Base-by-base conservation (phyloP, 2,888 invertebrate genomes). In the Pheosia gnoma region DNA sequence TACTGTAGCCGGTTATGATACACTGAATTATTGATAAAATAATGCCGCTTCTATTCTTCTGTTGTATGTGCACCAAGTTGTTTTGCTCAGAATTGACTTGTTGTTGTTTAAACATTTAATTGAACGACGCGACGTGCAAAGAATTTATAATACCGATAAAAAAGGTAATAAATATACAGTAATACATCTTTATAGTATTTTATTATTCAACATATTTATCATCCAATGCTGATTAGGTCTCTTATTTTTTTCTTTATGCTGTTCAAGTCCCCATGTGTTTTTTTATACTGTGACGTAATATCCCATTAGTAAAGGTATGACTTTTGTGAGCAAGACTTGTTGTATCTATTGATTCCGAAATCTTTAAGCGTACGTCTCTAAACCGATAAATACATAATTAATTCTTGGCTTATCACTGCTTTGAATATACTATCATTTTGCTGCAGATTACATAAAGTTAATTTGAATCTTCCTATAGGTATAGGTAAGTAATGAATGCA, bases 1-100 rank as follows among this genome's bases (percentile, higher is more conserved):
- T 71, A 71, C 73, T 72, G 75, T 74, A 73, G 67, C 77, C 75
- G 75, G 80, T 72, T 78, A 81, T 66, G 72, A 68, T 69, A 66
- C 65, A 71, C 58, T 63, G 63, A 70, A 65, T 65, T 67, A 61
- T 67, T 67, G 70, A 70, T 74, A 75, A 64, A 71, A 68, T 25
- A 53, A 3, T 51, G 9, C 10, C 37, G 10, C 3, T 37, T 37
- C 36, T 38, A 38, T 38, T 37, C 37, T 53, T 53, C 8, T 8
- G 36, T 51, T 51, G 13, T 7, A 11, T 47, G 47, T 47, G 47
- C 25, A 25, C 11, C 4, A 4, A 11, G 9, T 47, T 47, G 39
- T 7, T 39, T 5, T 6, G 5, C 7, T 39, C 7, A 0, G 39
- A 6, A 7, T 39, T 3, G 39, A 3, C 2, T 39, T 39, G 5